Conservation (phyloP, 2,797 vertebrate species). For the Schizopygopsis malacanthus region DNA sequence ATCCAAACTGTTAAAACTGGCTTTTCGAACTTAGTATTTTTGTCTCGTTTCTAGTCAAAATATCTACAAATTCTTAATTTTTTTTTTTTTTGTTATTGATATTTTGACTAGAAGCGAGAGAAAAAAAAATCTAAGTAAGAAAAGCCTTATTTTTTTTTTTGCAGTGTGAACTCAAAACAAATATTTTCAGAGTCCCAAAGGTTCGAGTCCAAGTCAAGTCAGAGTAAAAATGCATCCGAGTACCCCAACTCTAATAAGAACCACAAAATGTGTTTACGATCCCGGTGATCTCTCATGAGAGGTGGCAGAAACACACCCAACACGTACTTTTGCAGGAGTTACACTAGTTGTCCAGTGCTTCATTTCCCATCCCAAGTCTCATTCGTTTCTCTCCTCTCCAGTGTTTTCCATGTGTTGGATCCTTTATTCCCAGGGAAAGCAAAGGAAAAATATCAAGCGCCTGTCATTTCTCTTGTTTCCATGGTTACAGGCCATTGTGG, state of each 20-base stretch:
- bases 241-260: constrained; percentile 8
- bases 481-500: constrained; percentile 95
- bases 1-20: not conserved
- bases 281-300: constrained; percentile 31
- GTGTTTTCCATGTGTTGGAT: constrained; percentile 30
- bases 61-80: no score
- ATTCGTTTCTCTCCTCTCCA: constrained; percentile 64
- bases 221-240: no score
- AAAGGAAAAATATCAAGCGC: constrained; percentile 55
- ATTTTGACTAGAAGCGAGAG: no score
- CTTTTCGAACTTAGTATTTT: no score
- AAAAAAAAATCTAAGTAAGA: no score
- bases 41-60: no score
- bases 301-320: constrained; percentile 32
- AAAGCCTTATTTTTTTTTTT: no score
- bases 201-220: no score
- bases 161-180: no score
- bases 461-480: constrained; percentile 79
- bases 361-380: constrained; percentile 61
- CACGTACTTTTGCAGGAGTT: not conserved
- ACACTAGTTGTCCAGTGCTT: constrained; percentile 13
- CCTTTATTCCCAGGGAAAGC: constrained; percentile 59
- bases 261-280: constrained; percentile 51
- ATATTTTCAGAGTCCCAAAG: no score
- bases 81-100: no score